Evolutionary conservation across 2,113 vertebrate species (phyloP).

Genomic region (Lophotis ruficrista): DNA sequence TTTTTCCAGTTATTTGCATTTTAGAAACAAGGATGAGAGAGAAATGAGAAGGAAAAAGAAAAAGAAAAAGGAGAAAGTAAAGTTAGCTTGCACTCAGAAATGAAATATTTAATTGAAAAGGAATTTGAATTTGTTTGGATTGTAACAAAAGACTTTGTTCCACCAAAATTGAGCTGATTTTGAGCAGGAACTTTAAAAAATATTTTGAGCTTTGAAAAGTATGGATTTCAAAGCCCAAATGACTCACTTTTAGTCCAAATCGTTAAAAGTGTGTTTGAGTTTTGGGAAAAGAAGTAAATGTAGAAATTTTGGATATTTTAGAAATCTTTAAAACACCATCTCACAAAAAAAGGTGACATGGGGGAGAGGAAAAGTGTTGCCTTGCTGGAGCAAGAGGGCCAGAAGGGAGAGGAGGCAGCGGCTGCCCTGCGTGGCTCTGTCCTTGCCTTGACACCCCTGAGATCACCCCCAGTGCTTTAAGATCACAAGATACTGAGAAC

Average conservation of each 20-base stretch:
- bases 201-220: too few relatives aligned
- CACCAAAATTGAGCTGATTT: not conserved
- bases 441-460: constrained; percentile 7
- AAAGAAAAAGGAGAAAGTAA: not conserved
- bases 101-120: not conserved
- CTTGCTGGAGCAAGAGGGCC: not conserved
- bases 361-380: not conserved
- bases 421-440: not conserved
- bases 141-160: not conserved
- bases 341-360: not conserved
- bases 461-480: not conserved
- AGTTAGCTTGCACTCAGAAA: not conserved
- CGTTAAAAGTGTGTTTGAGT: not conserved
- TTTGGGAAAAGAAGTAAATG: not conserved
- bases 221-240: too few relatives aligned
- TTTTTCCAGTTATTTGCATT: not conserved
- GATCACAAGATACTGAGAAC: constrained; percentile 43
- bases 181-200: not conserved
- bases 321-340: not conserved
- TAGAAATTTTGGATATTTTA: not conserved
- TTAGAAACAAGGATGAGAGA: not conserved
- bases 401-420: not conserved
- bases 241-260: not conserved
- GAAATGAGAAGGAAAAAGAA: not conserved
- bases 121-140: not conserved